A percentile compares a stretch with the other conserved stretches of the same genome.
These are phyloP conservation scores for Antedon bifida DNA, from an alignment of 35 echinoderm and acorn worm species.

Conservation along the genomic window DNA sequence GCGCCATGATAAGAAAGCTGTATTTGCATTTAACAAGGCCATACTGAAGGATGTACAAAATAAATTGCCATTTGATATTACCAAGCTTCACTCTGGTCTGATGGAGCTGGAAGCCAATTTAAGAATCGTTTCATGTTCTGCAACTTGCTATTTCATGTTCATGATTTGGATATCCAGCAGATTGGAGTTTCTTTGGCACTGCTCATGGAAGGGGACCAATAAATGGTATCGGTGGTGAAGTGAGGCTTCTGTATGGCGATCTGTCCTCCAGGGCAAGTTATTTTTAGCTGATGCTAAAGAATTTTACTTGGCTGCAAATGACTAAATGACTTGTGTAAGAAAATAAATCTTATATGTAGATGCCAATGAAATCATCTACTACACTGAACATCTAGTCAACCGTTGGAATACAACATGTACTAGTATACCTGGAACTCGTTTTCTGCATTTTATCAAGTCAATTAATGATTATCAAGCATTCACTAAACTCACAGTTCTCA, in stretches of 20 bases:
- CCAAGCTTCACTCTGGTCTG: constrained; percentile 34
- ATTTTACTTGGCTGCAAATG: constrained; percentile 7
- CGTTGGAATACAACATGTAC: constrained; percentile 7
- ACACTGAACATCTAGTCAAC: neutral
- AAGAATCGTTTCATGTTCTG: constrained; percentile 27
- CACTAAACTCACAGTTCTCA: no score
- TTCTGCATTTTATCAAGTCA: constrained; percentile 8
- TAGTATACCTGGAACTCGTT: constrained; percentile 3
- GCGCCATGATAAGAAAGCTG: constrained; percentile 24
- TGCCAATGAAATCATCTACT: neutral
- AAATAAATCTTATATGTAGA: constrained; percentile 16
- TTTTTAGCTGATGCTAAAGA: constrained; percentile 6
- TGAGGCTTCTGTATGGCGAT: constrained; percentile 17
- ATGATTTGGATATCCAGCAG: constrained; percentile 12
- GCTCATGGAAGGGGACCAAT: constrained; percentile 40
- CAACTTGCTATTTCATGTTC: constrained; percentile 29
- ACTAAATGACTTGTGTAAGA: neutral
- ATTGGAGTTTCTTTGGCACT: constrained; percentile 31
- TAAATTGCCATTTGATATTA: constrained; percentile 18
- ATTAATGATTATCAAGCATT: no score
- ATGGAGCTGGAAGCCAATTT: constrained; percentile 42
- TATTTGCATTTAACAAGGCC: constrained; percentile 22
- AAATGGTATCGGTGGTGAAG: constrained; percentile 29
- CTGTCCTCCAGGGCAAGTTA: constrained; percentile 12
- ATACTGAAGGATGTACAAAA: constrained; percentile 11